Conservation (phyloP, 53 echinoderm and acorn worm genomes). For the Apostichopus leukothele region DNA sequence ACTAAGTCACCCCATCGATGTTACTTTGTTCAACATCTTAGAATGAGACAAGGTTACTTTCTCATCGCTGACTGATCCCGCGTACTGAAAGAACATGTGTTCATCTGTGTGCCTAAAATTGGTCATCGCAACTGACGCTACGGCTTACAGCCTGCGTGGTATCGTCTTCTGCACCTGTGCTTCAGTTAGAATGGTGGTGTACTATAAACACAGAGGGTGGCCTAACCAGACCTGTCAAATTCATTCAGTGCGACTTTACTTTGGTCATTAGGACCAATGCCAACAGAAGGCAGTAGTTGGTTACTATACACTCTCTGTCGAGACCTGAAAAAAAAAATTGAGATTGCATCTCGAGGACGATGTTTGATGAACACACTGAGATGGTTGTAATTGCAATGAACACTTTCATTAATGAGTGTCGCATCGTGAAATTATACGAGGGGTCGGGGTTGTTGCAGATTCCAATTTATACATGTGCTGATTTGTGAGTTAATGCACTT, state of each 20-base stretch:
- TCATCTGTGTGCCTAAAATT: neutral
- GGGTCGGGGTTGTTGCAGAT: neutral
- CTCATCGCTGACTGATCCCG: neutral
- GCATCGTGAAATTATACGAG: neutral
- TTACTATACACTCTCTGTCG: too few relatives aligned
- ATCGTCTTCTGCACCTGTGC: slow-evolving; percentile 15
- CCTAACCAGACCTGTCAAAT: slow-evolving; percentile 34
- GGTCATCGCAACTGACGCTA: neutral
- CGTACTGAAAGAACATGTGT: neutral
- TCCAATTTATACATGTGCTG: neutral
- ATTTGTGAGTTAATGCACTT: neutral
- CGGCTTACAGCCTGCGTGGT: neutral
- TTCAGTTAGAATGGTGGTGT: neutral
- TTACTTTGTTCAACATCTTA: too few relatives aligned
- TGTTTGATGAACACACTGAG: neutral
- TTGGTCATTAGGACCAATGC: neutral
- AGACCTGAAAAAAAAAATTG: too few relatives aligned
- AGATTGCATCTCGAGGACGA: too few relatives aligned
- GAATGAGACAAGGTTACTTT: neutral
- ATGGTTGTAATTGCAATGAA: neutral
- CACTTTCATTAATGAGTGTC: neutral
- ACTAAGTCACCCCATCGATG: too few relatives aligned
- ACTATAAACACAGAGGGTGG: slow-evolving; percentile 39
- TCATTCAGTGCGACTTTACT: slow-evolving; percentile 5
- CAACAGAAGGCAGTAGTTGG: neutral